A percentile compares a stretch with the other conserved stretches of the same genome.
These are phyloP conservation scores for Spongilla lacustris DNA, from an alignment of 37 sponge, comb jelly and placozoan genomes.

Conservation along the genomic window DNA sequence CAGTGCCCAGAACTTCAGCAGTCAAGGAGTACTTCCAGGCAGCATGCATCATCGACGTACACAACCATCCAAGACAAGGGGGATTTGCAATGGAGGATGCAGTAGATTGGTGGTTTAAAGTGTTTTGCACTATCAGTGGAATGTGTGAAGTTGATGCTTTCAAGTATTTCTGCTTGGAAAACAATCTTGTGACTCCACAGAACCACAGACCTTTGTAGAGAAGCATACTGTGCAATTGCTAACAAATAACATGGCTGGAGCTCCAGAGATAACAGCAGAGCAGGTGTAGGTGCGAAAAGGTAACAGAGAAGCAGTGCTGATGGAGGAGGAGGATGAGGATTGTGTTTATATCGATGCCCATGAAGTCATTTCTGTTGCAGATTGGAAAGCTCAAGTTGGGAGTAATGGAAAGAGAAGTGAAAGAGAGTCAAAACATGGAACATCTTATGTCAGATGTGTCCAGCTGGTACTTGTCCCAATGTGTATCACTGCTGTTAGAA, in stretches of 20 bases:
- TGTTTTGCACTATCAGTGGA: conserved; percentile 1
- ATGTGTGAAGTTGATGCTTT: neutral
- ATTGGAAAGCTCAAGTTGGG: too few relatives aligned
- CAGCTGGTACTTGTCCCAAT: too few relatives aligned
- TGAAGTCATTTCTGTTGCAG: too few relatives aligned
- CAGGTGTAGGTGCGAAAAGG: neutral
- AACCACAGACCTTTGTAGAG: neutral
- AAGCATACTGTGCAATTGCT: neutral
- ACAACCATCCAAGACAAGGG: neutral
- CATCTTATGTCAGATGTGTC: too few relatives aligned
- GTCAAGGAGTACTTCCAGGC: neutral
- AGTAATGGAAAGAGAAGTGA: too few relatives aligned
- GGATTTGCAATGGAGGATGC: neutral
- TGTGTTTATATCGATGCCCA: too few relatives aligned
- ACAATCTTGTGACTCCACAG: neutral
- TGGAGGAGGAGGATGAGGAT: too few relatives aligned
- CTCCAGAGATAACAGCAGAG: neutral
- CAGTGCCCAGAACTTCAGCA: conserved; percentile 1
- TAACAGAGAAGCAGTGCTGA: too few relatives aligned
- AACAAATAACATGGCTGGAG: neutral
- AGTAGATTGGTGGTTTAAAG: neutral
- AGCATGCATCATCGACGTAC: neutral
- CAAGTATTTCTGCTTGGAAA: neutral
- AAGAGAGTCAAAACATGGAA: too few relatives aligned
- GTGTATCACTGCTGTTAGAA: too few relatives aligned